Evolutionary conservation across 2,888 invertebrate species (phyloP).

Genomic region (Druceiella hillmani): DNA sequence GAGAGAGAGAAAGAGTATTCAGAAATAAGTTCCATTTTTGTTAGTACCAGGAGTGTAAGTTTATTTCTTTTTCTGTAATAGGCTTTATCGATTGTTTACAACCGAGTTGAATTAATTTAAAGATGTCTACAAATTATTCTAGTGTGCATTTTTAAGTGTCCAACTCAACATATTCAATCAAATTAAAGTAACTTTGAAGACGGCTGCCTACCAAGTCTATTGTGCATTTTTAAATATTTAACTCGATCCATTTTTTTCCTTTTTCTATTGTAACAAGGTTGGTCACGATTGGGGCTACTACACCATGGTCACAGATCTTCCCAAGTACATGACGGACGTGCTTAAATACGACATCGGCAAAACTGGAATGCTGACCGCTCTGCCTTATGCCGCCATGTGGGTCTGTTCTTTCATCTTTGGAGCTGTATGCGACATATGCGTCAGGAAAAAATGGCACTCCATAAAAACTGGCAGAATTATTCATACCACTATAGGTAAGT

Average conservation of each 20-base stretch:
- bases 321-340: constrained; percentile 62
- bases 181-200: too few species aligned
- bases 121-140: too few species aligned
- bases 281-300: constrained; percentile 63
- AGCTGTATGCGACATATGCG: constrained; percentile 61
- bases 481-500: constrained; percentile 61
- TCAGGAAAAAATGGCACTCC: constrained; percentile 54
- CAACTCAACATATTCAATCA: too few species aligned
- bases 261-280: constrained; percentile 30
- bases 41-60: too few species aligned
- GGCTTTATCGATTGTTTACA: too few species aligned
- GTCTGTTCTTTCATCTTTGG: constrained; percentile 57
- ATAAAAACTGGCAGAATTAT: constrained; percentile 57
- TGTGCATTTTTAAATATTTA: too few species aligned
- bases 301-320: constrained; percentile 66
- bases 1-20: too few species aligned
- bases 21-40: too few species aligned
- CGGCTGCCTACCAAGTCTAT: too few species aligned
- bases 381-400: constrained; percentile 66
- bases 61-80: too few species aligned
- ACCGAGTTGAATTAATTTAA: too few species aligned
- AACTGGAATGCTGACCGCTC: constrained; percentile 56
- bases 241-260: constrained; percentile 9
- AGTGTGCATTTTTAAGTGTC: too few species aligned
- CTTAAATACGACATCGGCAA: constrained; percentile 57